Evolutionary conservation across 2,797 vertebrate species (phyloP).

Genomic region (Cynodonichthys magdalenae): DNA sequence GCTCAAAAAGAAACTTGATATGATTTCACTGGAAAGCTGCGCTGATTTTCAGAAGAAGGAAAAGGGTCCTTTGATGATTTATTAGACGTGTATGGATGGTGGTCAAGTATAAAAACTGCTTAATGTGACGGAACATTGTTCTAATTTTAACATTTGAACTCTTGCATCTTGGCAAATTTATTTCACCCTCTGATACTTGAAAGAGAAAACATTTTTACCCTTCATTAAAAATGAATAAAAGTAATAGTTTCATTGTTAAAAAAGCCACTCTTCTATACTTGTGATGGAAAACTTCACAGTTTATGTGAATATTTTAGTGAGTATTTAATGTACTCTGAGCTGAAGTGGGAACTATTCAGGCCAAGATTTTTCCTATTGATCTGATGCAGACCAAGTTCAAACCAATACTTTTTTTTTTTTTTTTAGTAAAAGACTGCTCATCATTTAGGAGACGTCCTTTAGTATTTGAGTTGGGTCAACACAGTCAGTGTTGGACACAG

Average conservation of each 20-base stretch:
- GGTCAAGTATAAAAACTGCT: constrained; percentile 2
- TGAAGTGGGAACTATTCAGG: neutral
- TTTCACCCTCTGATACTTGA: neutral
- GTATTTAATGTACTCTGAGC: neutral
- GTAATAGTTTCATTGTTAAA: neutral
- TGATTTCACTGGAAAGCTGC: constrained; percentile 5
- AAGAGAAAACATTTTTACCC: neutral
- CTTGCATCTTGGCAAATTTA: neutral
- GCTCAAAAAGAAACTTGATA: constrained; percentile 5
- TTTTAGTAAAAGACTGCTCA: no score
- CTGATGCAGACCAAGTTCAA: neutral
- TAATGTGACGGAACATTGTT: constrained; percentile 3
- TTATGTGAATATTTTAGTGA: neutral
- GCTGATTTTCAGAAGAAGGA: constrained; percentile 2
- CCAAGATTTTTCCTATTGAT: neutral
- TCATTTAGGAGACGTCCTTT: neutral
- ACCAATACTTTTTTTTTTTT: neutral
- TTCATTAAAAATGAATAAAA: neutral
- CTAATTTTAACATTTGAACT: neutral
- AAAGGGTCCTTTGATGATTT: neutral
- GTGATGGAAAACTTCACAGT: neutral
- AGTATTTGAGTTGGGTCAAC: neutral
- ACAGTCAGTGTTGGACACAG: no score
- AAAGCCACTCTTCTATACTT: neutral
- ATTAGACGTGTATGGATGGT: neutral